These are phyloP conservation scores for Xenus cinereus DNA, from an alignment of 2,113 vertebrate genomes.

Conservation along the genomic window DNA sequence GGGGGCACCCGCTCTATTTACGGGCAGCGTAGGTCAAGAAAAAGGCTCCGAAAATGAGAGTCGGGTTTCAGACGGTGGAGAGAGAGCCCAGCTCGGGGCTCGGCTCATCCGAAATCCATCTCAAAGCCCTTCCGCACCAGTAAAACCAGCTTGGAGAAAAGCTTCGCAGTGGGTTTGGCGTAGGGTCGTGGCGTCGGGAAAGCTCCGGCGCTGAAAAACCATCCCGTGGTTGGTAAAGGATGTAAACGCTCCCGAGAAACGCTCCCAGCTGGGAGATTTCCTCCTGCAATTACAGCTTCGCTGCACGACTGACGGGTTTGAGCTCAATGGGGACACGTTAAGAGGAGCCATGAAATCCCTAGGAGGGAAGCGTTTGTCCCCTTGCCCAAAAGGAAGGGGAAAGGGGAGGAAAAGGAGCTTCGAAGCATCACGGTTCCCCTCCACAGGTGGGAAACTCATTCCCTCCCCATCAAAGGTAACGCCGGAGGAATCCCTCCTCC, in stretches of 20 bases:
- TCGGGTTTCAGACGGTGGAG: background rate
- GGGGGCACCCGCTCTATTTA: background rate
- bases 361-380: background rate
- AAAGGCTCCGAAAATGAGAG: background rate
- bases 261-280: background rate
- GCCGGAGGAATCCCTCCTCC: background rate
- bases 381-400: background rate
- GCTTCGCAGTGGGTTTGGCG: background rate
- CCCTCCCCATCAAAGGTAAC: background rate
- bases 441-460: rapidly evolving
- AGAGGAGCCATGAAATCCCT: background rate
- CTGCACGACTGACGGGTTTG: rapidly evolving
- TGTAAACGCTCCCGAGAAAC: rapidly evolving
- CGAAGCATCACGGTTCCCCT: rapidly evolving
- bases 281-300: background rate
- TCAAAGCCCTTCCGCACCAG: background rate
- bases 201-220: rapidly evolving
- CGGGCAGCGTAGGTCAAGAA: background rate
- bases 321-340: rapidly evolving
- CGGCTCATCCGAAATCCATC: rapidly evolving
- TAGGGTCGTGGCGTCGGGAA: background rate
- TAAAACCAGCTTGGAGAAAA: background rate
- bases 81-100: background rate
- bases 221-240: background rate
- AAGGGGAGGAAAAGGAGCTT: background rate